Percentiles rank a stretch among this genome's conserved stretches.
phyloP scores from a whole-genome alignment of 2,888 invertebrate species.

The Catotricha subobsoleta region DNA sequence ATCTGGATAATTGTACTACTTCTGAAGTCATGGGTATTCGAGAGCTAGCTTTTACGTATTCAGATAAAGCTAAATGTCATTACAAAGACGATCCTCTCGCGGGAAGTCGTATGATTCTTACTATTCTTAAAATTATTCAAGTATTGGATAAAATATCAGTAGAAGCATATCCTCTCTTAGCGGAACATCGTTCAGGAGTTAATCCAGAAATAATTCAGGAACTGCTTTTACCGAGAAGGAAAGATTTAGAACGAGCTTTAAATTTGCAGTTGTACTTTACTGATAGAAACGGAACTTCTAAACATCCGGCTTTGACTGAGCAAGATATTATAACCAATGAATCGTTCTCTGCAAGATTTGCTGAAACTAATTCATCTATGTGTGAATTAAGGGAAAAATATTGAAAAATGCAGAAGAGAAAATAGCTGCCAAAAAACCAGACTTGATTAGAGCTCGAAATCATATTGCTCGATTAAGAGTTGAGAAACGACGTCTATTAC shows the following conservation, averaged over 20 bases:
- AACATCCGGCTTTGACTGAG: not conserved
- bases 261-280: not conserved
- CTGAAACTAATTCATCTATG: no score
- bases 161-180: not conserved
- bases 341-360: constrained; percentile 1
- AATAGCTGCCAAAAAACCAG: not conserved
- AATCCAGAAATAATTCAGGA: not conserved
- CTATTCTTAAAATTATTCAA: not conserved
- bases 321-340: not conserved
- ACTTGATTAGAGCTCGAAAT: no score
- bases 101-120: constrained; percentile 1
- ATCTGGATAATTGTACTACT: not conserved
- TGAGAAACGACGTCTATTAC: no score
- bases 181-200: not conserved
- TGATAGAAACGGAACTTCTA: not conserved
- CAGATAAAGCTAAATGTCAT: not conserved
- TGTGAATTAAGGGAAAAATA: not conserved
- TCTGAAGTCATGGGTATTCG: not conserved
- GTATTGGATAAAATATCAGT: not conserved
- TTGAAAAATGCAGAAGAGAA: not conserved
- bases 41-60: not conserved
- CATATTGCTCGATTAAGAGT: no score
- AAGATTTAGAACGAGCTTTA: not conserved
- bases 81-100: not conserved
- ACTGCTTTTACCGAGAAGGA: not conserved